Conservation (phyloP, 2,888 invertebrate species). For the Melieria crassipennis region DNA sequence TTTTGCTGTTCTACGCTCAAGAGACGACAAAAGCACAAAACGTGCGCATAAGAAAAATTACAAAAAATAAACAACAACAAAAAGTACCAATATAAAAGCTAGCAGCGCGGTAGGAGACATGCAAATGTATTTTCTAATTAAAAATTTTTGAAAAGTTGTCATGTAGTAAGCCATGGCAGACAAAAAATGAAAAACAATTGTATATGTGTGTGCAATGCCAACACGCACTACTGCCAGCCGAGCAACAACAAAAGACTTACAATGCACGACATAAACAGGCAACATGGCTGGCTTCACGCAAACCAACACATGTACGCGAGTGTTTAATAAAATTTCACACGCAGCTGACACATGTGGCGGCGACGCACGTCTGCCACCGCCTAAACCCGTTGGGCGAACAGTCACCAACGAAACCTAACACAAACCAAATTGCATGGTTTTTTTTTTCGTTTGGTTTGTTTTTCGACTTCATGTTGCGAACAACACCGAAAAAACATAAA, state of each 20-base stretch:
- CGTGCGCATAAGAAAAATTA: neutral
- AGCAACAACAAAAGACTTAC: too few species aligned
- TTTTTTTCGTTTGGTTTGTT: too few species aligned
- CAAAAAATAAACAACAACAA: neutral
- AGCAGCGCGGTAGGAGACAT: neutral
- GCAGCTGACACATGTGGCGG: neutral
- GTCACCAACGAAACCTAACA: too few species aligned
- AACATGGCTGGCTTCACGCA: neutral
- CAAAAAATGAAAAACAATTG: too few species aligned
- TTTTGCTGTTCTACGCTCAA: neutral
- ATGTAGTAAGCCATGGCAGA: neutral
- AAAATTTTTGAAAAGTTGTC: conserved; percentile 2
- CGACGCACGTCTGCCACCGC: too few species aligned
- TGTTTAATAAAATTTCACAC: conserved; percentile 2
- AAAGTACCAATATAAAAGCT: too few species aligned
- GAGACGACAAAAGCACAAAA: neutral
- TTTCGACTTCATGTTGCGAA: too few species aligned
- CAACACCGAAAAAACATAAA: too few species aligned
- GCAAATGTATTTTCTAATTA: neutral
- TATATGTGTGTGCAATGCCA: too few species aligned
- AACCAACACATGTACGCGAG: neutral
- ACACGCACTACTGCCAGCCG: too few species aligned
- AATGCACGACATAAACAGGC: neutral
- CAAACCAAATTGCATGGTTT: too few species aligned
- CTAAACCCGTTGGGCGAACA: too few species aligned